phyloP scores from a whole-genome alignment of 2,113 vertebrate genomes.

The Vicugna pacos region DNA sequence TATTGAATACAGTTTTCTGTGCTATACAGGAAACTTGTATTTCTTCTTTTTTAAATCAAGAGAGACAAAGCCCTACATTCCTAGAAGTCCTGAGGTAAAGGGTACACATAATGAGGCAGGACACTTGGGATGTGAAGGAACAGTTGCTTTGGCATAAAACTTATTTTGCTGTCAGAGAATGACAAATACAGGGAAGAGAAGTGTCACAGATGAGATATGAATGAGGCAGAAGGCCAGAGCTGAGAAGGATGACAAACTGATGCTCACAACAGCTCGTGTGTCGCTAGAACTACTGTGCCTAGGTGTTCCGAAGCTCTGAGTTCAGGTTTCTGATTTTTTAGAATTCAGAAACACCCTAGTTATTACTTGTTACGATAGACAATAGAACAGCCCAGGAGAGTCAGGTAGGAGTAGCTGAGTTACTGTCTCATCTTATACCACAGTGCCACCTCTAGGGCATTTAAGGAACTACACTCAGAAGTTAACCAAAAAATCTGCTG shows the following conservation, averaged over 20 bases:
- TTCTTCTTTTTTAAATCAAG: slow-evolving; percentile 24
- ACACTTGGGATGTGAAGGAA: background rate
- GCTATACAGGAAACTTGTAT: too few relatives aligned
- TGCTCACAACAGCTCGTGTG: background rate
- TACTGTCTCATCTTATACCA: background rate
- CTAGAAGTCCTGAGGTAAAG: background rate
- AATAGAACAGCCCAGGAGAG: background rate
- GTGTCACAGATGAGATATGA: background rate
- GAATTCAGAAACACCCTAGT: background rate
- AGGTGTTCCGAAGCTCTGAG: background rate
- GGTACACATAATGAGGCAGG: background rate
- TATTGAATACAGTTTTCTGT: too few relatives aligned
- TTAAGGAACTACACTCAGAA: background rate
- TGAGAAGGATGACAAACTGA: background rate
- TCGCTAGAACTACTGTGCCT: background rate
- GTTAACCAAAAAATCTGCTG: background rate
- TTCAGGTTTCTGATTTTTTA: background rate
- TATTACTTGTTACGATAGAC: background rate
- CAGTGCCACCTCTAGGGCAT: background rate
- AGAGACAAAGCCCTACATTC: background rate
- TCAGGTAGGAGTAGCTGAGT: background rate
- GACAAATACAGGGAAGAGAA: background rate
- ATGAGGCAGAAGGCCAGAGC: background rate
- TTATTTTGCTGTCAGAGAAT: background rate
- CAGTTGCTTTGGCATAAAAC: background rate